Conservation (phyloP, 1,140 invertebrate genomes). For the Antheraea mylitta region DNA sequence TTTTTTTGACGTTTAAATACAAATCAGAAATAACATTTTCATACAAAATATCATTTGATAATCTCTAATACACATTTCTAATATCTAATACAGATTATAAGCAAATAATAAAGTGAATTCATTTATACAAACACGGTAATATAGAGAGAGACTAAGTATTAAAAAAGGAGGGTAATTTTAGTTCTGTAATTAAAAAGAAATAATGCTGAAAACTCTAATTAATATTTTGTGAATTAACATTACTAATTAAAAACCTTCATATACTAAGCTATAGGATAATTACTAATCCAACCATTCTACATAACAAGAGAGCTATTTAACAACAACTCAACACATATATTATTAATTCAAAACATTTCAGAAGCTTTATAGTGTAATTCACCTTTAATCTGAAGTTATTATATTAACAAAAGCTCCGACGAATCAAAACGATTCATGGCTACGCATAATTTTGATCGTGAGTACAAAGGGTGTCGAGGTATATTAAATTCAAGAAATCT, state of each 20-base stretch:
- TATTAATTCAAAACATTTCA: not conserved
- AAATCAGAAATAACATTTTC: too few relatives aligned
- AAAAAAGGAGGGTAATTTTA: too few relatives aligned
- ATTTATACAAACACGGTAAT: too few relatives aligned
- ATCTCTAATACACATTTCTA: too few relatives aligned
- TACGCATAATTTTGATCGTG: not conserved
- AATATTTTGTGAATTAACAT: not conserved
- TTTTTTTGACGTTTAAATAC: too few relatives aligned
- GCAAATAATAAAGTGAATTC: too few relatives aligned
- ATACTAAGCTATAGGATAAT: not conserved
- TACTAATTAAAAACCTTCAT: not conserved
- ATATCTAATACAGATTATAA: too few relatives aligned
- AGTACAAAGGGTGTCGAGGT: conserved; percentile 10
- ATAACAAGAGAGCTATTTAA: not conserved
- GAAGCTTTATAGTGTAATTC: not conserved
- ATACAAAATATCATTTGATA: too few relatives aligned
- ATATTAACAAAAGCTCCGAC: not conserved
- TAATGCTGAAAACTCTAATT: too few relatives aligned
- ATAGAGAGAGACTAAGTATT: too few relatives aligned
- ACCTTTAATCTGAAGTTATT: not conserved
- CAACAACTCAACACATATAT: not conserved
- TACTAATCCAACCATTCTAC: not conserved
- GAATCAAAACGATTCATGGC: conserved; percentile 5
- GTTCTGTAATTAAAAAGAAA: too few relatives aligned
- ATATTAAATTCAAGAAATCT: conserved; percentile 14